phyloP scores from a whole-genome alignment of 2,888 invertebrate species.

The Minunthozetes semirufus region DNA sequence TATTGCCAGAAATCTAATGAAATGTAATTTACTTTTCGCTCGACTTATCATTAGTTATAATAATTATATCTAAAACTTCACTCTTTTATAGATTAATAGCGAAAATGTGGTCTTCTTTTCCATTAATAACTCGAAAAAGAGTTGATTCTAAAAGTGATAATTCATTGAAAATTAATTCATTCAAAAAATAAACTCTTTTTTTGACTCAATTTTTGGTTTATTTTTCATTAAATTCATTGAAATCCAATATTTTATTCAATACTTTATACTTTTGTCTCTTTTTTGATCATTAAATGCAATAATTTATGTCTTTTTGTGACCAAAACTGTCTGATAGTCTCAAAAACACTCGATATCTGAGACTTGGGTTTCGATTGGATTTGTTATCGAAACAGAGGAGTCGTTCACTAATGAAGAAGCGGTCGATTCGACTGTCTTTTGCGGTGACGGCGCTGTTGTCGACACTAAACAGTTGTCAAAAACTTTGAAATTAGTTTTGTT shows the following conservation, averaged over 20 bases:
- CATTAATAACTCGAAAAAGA: neutral
- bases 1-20: neutral
- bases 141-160: too few species aligned
- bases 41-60: slow-evolving; percentile 14
- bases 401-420: neutral
- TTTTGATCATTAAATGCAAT: neutral
- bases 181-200: too few species aligned
- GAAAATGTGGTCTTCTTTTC: neutral
- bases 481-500: slow-evolving; percentile 15
- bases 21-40: slow-evolving; percentile 23
- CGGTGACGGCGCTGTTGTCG: neutral
- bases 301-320: neutral
- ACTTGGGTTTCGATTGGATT: neutral
- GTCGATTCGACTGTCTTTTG: neutral
- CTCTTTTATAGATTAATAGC: neutral
- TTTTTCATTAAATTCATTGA: too few species aligned
- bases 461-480: neutral
- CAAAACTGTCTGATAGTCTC: neutral
- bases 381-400: neutral
- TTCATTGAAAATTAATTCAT: too few species aligned
- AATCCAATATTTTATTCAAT: too few species aligned
- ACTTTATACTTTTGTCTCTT: neutral
- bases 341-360: slow-evolving; percentile 9
- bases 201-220: too few species aligned
- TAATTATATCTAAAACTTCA: neutral